Percentiles rank a stretch among this genome's conserved stretches.
phyloP scores from a whole-genome alignment of 1,140 invertebrate genomes.

The Drosophila equinoxialis region DNA sequence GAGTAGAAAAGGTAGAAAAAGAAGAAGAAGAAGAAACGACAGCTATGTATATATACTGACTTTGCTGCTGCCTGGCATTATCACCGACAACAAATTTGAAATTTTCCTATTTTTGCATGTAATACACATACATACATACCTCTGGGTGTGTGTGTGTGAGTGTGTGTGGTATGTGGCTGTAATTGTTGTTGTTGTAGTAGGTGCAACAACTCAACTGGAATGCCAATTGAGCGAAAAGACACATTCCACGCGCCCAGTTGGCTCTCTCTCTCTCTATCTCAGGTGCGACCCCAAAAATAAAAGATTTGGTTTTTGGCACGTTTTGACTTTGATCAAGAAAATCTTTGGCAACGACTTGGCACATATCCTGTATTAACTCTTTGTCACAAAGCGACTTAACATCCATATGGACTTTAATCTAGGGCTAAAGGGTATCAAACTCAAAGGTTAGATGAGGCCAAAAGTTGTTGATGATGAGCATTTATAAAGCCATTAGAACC shows the following conservation, averaged over 20 bases:
- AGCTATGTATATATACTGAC: neutral
- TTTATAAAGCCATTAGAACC: slow-evolving; percentile 52
- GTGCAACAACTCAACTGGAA: slow-evolving; percentile 28
- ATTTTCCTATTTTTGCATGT: slow-evolving; percentile 65
- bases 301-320: slow-evolving; percentile 69
- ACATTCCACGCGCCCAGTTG: neutral
- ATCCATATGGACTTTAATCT: too few relatives aligned
- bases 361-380: neutral
- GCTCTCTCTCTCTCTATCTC: neutral
- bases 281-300: slow-evolving; percentile 33
- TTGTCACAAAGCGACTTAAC: too few relatives aligned
- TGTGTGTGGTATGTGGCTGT: neutral
- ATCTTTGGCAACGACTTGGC: neutral
- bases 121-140: slow-evolving; percentile 37
- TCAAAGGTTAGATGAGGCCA: neutral
- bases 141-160: neutral
- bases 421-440: neutral
- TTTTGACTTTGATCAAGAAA: slow-evolving; percentile 32
- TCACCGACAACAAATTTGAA: slow-evolving; percentile 19
- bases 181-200: slow-evolving; percentile 18
- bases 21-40: slow-evolving; percentile 20
- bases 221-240: slow-evolving; percentile 11
- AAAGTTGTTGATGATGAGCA: slow-evolving; percentile 12
- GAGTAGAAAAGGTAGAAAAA: slow-evolving; percentile 7
- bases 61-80: slow-evolving; percentile 12